phyloP scores from a whole-genome alignment of 2,113 vertebrate genomes.

The Trogon melanurus region DNA sequence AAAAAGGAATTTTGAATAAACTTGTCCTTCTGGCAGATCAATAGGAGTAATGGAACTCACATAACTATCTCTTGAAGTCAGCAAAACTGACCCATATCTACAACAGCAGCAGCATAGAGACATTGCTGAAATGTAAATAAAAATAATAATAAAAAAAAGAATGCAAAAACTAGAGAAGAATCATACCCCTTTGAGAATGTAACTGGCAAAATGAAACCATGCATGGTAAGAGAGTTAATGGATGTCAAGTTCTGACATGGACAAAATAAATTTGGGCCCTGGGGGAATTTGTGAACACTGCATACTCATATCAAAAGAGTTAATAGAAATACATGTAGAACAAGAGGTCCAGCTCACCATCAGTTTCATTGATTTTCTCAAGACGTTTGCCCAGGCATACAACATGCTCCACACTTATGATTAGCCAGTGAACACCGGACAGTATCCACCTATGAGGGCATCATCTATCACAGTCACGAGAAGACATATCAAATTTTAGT shows the following conservation, averaged over 20 bases:
- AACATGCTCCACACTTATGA: accelerated
- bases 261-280: background rate
- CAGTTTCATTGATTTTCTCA: background rate
- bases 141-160: background rate
- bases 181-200: background rate
- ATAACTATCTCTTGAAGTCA: background rate
- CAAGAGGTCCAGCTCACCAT: background rate
- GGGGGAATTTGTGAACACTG: background rate
- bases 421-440: background rate
- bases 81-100: background rate
- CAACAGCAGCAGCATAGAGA: background rate
- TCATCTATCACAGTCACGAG: accelerated
- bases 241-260: background rate
- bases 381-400: background rate
- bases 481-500: background rate
- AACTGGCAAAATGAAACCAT: slow-evolving; percentile 6
- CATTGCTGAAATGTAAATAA: background rate
- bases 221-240: background rate
- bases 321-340: background rate
- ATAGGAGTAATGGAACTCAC: background rate
- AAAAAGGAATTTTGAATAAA: background rate
- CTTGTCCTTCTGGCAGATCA: background rate
- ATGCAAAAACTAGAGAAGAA: background rate
- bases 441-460: background rate
- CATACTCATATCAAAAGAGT: background rate